Conservation (phyloP, 2,888 invertebrate genomes). For the Furcula furcula region DNA sequence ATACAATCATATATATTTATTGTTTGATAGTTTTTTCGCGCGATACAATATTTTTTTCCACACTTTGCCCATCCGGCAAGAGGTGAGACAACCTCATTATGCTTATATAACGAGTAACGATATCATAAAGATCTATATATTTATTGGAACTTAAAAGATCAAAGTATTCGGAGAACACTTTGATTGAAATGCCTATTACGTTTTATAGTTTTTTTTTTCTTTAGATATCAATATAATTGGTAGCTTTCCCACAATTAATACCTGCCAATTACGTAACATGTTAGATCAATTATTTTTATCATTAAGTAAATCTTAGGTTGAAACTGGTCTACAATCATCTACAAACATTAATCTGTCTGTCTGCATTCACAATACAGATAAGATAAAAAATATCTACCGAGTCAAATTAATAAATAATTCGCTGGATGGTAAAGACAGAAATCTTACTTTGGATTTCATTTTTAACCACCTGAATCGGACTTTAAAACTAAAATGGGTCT, state of each 20-base stretch:
- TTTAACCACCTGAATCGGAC: too few relatives aligned
- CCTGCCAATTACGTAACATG: not conserved
- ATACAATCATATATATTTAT: too few relatives aligned
- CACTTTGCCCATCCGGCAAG: too few relatives aligned
- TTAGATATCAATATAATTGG: conserved; percentile 1
- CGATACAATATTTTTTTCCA: too few relatives aligned
- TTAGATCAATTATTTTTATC: conserved; percentile 2
- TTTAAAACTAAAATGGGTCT: too few relatives aligned
- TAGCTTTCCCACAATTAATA: conserved; percentile 1
- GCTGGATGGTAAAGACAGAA: too few relatives aligned
- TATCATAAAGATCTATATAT: not conserved
- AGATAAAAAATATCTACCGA: not conserved
- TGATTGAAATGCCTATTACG: not conserved
- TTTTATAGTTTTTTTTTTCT: not conserved
- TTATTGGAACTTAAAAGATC: not conserved
- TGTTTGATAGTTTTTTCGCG: too few relatives aligned
- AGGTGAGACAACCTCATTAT: too few relatives aligned
- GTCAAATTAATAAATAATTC: not conserved
- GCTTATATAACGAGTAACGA: too few relatives aligned
- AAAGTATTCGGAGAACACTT: not conserved
- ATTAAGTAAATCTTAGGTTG: not conserved
- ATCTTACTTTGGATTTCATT: too few relatives aligned
- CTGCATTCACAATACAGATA: not conserved
- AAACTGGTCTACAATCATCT: not conserved
- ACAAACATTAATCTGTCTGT: not conserved